These are phyloP conservation scores for Ichneumoninae sp. DNA, from an alignment of 2,888 invertebrate species.

Conservation along the genomic window DNA sequence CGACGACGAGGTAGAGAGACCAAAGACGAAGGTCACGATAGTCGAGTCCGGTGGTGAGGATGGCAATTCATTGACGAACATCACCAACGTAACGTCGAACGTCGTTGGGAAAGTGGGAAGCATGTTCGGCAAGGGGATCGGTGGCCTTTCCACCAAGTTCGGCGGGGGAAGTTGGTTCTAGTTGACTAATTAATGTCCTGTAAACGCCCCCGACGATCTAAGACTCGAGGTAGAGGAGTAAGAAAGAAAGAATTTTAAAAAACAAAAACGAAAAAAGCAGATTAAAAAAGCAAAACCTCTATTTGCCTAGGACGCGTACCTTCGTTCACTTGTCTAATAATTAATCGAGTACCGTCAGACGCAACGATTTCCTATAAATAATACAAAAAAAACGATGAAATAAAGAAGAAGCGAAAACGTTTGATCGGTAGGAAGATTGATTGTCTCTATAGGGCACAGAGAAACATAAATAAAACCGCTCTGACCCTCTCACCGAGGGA, in stretches of 20 bases:
- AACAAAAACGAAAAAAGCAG: conserved; percentile 11
- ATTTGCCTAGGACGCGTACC: conserved; percentile 76
- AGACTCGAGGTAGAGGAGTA: conserved; percentile 46
- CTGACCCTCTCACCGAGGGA: conserved; percentile 34
- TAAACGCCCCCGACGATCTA: conserved; percentile 58
- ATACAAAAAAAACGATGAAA: conserved; percentile 1
- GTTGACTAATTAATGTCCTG: conserved; percentile 72
- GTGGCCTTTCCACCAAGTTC: conserved; percentile 94
- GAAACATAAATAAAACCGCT: conserved; percentile 25
- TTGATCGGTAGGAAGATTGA: background rate
- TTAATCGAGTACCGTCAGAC: conserved; percentile 63
- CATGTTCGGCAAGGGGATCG: conserved; percentile 95
- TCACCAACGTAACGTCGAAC: conserved; percentile 92
- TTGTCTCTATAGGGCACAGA: background rate
- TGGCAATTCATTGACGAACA: conserved; percentile 90
- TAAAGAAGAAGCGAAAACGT: background rate
- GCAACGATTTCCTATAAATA: conserved; percentile 63
- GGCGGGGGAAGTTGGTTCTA: conserved; percentile 96
- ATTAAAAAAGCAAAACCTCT: conserved; percentile 58
- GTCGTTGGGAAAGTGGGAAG: conserved; percentile 95
- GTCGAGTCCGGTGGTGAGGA: conserved; percentile 88
- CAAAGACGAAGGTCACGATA: conserved; percentile 87
- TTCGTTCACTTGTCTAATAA: conserved; percentile 73
- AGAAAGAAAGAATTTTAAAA: conserved; percentile 26
- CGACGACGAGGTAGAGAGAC: conserved; percentile 87